Percentiles rank a stretch among this genome's conserved stretches.
phyloP scores from a whole-genome alignment of 1,140 invertebrate species.

The Cotesia typhae region DNA sequence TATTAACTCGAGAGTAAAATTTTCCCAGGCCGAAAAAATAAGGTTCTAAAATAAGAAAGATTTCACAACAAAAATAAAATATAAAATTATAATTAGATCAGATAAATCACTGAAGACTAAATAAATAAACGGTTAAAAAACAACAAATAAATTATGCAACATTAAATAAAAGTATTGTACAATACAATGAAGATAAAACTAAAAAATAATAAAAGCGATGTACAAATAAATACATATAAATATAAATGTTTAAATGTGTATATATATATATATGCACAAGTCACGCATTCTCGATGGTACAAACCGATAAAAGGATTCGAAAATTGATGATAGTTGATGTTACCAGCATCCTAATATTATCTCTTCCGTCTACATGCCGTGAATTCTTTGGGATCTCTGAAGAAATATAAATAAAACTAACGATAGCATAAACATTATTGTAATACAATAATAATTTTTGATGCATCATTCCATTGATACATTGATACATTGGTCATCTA shows the following conservation, averaged over 20 bases:
- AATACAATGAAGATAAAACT: neutral
- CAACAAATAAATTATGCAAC: neutral
- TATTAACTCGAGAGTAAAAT: no score
- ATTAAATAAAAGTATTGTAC: neutral
- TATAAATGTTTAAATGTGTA: neutral
- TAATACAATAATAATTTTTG: constrained; percentile 1
- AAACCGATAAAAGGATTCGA: constrained; percentile 2
- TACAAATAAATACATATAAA: constrained; percentile 1
- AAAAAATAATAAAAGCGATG: neutral
- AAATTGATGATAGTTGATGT: constrained; percentile 23
- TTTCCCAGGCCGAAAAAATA: neutral
- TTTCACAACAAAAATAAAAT: neutral
- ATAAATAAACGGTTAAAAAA: neutral
- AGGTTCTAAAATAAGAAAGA: neutral
- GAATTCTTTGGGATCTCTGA: neutral
- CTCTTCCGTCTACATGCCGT: constrained; percentile 2
- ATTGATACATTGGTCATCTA: neutral
- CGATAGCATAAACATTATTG: neutral
- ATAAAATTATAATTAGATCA: constrained; percentile 7
- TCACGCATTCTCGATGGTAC: constrained; percentile 21
- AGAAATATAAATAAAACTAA: neutral
- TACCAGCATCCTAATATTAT: constrained; percentile 28
- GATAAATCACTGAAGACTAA: no score
- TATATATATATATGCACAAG: constrained; percentile 1
- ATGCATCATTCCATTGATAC: constrained; percentile 18